Conservation (phyloP, 2,113 vertebrate species). For the Phaethornis superciliosus region DNA sequence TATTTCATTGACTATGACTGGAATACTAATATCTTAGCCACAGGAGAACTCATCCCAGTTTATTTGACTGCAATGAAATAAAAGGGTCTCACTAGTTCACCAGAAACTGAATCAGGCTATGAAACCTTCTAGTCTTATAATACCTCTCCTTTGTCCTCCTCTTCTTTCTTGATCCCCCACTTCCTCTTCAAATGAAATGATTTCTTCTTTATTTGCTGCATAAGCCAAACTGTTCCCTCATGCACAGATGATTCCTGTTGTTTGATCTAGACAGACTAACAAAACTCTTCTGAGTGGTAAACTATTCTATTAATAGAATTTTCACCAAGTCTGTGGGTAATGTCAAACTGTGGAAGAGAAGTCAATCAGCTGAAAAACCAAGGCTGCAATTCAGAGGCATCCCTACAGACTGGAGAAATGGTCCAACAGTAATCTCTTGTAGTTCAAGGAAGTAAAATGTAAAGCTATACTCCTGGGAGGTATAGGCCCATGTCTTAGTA, state of each 20-base stretch:
- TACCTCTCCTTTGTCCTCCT: background rate
- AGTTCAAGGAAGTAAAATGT: background rate
- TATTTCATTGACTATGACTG: background rate
- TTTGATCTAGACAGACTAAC: background rate
- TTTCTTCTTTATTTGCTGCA: background rate
- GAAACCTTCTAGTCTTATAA: background rate
- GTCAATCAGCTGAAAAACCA: background rate
- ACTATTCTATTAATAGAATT: background rate
- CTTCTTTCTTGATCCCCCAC: no score
- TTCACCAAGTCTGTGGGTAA: background rate
- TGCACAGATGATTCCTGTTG: background rate
- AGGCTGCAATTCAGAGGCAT: background rate
- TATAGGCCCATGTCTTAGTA: background rate
- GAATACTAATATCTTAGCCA: background rate
- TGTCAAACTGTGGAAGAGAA: background rate
- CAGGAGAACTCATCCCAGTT: background rate
- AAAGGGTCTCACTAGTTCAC: background rate
- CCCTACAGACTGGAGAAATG: background rate
- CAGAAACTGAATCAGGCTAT: background rate
- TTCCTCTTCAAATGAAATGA: background rate
- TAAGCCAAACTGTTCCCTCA: background rate
- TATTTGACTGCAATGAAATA: background rate
- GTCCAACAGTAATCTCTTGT: background rate
- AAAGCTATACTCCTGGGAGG: background rate
- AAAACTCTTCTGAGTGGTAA: background rate